Evolutionary conservation across 2,888 invertebrate genomes (phyloP).

Genomic region (Scotopteryx bipunctaria): DNA sequence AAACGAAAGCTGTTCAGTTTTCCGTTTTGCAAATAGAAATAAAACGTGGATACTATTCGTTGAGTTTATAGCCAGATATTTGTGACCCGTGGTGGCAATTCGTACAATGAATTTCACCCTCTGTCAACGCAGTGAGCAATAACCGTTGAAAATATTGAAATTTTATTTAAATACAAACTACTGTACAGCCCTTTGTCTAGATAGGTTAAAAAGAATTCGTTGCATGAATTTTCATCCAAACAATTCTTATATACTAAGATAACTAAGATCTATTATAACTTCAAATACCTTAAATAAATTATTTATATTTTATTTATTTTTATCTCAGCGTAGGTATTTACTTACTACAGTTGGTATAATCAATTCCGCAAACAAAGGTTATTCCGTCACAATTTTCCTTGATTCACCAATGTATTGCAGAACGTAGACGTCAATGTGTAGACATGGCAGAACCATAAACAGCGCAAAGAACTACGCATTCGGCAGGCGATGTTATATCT

Average conservation of each 20-base stretch:
- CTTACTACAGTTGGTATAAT: too few species aligned
- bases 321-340: too few species aligned
- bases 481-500: constrained; percentile 55
- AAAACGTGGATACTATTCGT: constrained; percentile 27
- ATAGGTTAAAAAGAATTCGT: not conserved
- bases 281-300: too few species aligned
- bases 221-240: not conserved
- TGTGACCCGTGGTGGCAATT: constrained; percentile 24
- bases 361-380: not conserved
- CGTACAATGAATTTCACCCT: constrained; percentile 53
- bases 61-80: constrained; percentile 25
- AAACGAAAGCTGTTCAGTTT: constrained; percentile 36
- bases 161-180: constrained; percentile 72
- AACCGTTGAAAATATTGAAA: constrained; percentile 63
- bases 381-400: constrained; percentile 2
- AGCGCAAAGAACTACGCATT: constrained; percentile 39
- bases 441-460: constrained; percentile 23
- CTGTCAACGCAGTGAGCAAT: constrained; percentile 54
- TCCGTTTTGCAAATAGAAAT: constrained; percentile 37
- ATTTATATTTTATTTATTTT: too few species aligned
- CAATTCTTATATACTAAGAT: not conserved
- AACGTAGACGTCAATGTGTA: constrained; percentile 13
- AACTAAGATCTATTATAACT: too few species aligned
- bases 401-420: constrained; percentile 1
- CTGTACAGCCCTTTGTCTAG: constrained; percentile 29